A percentile compares a stretch with the other conserved stretches of the same genome.
These are phyloP conservation scores for Limonius californicus DNA, from an alignment of 1,140 invertebrate genomes.

Conservation along the genomic window DNA sequence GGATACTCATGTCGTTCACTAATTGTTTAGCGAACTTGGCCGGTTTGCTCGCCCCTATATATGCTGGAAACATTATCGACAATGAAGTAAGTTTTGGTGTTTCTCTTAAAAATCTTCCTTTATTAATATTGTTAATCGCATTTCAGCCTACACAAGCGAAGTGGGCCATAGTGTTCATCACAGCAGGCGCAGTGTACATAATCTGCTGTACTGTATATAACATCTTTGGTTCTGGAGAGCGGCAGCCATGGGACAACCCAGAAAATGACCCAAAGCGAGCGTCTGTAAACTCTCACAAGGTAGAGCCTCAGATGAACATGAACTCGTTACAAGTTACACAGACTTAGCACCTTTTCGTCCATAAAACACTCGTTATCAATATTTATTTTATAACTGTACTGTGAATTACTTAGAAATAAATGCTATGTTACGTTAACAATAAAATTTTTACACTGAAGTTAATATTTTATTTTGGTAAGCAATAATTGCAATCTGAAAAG, in stretches of 20 bases:
- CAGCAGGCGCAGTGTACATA: conserved; percentile 63
- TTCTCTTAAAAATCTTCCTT: too few species aligned
- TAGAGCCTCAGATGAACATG: not conserved
- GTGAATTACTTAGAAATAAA: too few species aligned
- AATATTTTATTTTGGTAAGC: too few species aligned
- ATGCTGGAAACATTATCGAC: conserved; percentile 73
- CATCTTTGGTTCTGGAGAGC: conserved; percentile 65
- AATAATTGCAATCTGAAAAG: too few species aligned
- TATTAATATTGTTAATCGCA: not conserved
- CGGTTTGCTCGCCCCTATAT: conserved; percentile 80
- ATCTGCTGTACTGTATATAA: conserved; percentile 64
- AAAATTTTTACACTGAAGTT: too few species aligned
- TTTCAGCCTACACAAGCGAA: conserved; percentile 68
- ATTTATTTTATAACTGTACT: too few species aligned
- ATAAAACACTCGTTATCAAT: too few species aligned
- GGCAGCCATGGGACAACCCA: conserved; percentile 69
- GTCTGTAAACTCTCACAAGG: not conserved
- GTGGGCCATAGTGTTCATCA: conserved; percentile 78
- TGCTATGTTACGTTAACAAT: too few species aligned
- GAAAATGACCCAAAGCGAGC: conserved; percentile 34
- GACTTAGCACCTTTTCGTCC: not conserved
- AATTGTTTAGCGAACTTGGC: conserved; percentile 89
- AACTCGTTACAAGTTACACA: not conserved
- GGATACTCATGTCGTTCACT: conserved; percentile 88
- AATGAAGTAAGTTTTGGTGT: conserved; percentile 54